Percentiles rank a stretch among this genome's conserved stretches.
Conservation (phyloP, 1,140 invertebrate species). For the Ectropis grisescens region DNA sequence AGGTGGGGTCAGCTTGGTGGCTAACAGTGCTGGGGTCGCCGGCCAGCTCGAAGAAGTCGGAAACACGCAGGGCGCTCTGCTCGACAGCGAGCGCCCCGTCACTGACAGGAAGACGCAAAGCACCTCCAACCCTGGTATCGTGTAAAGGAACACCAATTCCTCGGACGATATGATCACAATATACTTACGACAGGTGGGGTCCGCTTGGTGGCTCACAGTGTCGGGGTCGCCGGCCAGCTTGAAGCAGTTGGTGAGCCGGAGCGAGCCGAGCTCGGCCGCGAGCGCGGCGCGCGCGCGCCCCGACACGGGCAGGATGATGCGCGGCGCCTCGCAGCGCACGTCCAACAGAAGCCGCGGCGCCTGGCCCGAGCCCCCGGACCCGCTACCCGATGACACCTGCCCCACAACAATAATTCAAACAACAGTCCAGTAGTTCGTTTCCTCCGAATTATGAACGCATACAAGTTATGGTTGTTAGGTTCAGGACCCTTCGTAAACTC, state of each 20-base stretch:
- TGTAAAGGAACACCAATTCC: conserved; percentile 1
- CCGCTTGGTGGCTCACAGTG: conserved; percentile 67
- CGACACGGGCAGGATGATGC: conserved; percentile 89
- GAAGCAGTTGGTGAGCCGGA: conserved; percentile 85
- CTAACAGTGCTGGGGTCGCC: conserved; percentile 3
- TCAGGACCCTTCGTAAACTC: too few species aligned
- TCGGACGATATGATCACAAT: too few species aligned
- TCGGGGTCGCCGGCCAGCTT: conserved; percentile 71
- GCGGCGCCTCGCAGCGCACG: conserved; percentile 69
- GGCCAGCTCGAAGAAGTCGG: conserved; percentile 8
- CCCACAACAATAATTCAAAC: too few species aligned
- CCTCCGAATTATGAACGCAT: too few species aligned
- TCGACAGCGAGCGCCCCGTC: neutral
- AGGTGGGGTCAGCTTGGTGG: too few species aligned
- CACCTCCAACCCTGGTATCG: neutral
- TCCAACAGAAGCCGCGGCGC: neutral
- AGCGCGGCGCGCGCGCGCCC: conserved; percentile 84
- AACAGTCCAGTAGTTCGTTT: too few species aligned
- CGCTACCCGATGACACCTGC: conserved; percentile 34
- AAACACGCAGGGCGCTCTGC: neutral
- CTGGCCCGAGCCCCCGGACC: conserved; percentile 67
- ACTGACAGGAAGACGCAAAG: neutral
- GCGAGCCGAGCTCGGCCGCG: conserved; percentile 85
- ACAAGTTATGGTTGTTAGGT: too few species aligned
- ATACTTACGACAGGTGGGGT: conserved; percentile 6